Base-by-base conservation (phyloP, 2,797 vertebrate species). In the Eptatretus atami region DNA sequence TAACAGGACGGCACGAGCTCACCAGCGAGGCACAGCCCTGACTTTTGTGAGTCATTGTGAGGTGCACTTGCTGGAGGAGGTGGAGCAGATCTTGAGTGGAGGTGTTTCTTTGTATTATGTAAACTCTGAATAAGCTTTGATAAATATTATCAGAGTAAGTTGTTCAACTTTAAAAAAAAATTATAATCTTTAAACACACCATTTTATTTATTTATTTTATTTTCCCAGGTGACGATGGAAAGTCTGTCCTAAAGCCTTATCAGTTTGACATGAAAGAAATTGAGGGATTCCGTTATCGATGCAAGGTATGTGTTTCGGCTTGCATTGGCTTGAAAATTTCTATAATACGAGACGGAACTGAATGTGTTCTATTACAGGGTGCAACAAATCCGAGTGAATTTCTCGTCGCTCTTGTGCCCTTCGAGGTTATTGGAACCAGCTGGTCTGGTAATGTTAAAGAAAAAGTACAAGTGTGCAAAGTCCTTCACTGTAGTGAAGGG, bases 231-330 rank as follows among this genome's bases (percentile, higher is more conserved):
- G 84, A 81, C 52, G 68, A 71, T 0, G 65, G 69, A 0, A 73
- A 75, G 1, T 73, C 73, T 0, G 65, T 70, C 11, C 69, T 94
- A 69, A 78, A 77, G 53, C 83, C 83, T 0, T 92, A 86, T 61
- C 68, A 74, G 68, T 87, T 90, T 67, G 81, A 70, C 71, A 90
- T 82, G 80, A 79, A 83, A 52, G 81, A 86, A 75, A 82, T 93
- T 0, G 84, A 90, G 69, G 80, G 80, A 5, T 82, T 94, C 71
- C 75, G 83, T 67, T 94, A 93, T 70, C 73, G 87, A 15, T 94
- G 86, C 69, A 76, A 80, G 79, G 86, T 93, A 67, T 70, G 81
- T 10, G 4, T 44, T 44, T 44, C 31, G 6, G 31, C 31, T 44
- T 44, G 31, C 31, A 44, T 44, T 44, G 31, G 31, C 31, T 19